Evolutionary conservation across 2,888 invertebrate genomes (phyloP).

Genomic region (Blastobasis lacticolella): DNA sequence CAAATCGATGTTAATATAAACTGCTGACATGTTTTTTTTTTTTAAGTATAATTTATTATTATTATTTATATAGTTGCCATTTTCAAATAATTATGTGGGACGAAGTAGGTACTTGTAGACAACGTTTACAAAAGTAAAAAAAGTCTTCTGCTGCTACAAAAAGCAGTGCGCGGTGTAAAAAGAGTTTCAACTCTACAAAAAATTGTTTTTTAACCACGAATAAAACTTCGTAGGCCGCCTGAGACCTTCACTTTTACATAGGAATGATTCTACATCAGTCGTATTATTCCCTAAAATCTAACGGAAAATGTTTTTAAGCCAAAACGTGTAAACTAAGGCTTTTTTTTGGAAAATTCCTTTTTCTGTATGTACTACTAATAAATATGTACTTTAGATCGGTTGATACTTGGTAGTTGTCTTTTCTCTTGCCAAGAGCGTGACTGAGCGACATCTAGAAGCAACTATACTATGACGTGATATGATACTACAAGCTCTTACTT

Average conservation of each 20-base stretch:
- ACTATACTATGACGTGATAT: too few relatives aligned
- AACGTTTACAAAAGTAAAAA: conserved; percentile 10
- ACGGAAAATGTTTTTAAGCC: conserved; percentile 5
- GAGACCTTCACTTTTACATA: conserved; percentile 10
- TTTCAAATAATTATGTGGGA: too few relatives aligned
- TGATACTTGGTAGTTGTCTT: conserved; percentile 22
- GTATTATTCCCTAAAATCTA: conserved; percentile 22
- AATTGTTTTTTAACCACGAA: conserved; percentile 19
- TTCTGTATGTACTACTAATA: conserved; percentile 23
- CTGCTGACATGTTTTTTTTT: too few relatives aligned
- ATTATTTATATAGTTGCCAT: too few relatives aligned
- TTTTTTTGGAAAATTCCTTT: conserved; percentile 6
- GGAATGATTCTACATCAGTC: conserved; percentile 33
- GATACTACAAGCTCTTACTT: conserved; percentile 24
- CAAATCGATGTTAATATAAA: too few relatives aligned
- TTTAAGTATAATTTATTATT: too few relatives aligned
- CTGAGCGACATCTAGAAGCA: conserved; percentile 14
- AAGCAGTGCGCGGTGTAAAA: conserved; percentile 10
- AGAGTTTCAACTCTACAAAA: conserved; percentile 17
- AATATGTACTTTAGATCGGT: conserved; percentile 26
- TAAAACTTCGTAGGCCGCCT: conserved; percentile 17
- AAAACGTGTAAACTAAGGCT: not conserved
- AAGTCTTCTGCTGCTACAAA: conserved; percentile 9
- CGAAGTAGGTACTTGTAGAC: too few relatives aligned
- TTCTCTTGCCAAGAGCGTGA: conserved; percentile 24